Conservation (phyloP, 2,888 invertebrate genomes). For the Lepeophtheirus nordmannii region DNA sequence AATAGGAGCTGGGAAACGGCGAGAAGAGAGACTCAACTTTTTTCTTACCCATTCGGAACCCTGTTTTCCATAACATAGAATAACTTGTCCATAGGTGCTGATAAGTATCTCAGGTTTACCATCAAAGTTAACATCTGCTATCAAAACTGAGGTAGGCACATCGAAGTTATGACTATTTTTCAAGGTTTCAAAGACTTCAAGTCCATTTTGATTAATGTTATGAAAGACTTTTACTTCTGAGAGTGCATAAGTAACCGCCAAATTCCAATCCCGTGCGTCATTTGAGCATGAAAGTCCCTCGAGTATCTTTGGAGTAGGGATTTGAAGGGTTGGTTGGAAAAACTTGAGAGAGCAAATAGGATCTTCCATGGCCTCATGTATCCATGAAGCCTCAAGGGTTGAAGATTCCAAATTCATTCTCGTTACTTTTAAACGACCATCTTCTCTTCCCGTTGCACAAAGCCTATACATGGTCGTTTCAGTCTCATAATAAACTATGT, state of each 20-base stretch:
- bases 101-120: slow-evolving; percentile 50
- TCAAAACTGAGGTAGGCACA: slow-evolving; percentile 44
- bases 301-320: not conserved
- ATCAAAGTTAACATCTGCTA: slow-evolving; percentile 54
- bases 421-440: not conserved
- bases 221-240: not conserved
- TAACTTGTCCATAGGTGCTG: slow-evolving; percentile 49
- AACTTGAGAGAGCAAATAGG: slow-evolving; percentile 3
- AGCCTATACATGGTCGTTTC: not conserved
- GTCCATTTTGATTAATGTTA: slow-evolving; percentile 32
- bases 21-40: slow-evolving; percentile 35
- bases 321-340: not conserved
- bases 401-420: not conserved
- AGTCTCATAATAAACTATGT: too few relatives aligned
- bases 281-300: not conserved
- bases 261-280: not conserved
- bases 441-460: not conserved
- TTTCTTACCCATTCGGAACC: slow-evolving; percentile 20
- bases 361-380: slow-evolving; percentile 28
- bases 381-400: not conserved
- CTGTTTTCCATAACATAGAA: slow-evolving; percentile 9
- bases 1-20: slow-evolving; percentile 46
- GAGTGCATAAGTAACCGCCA: not conserved
- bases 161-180: slow-evolving; percentile 43
- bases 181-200: slow-evolving; percentile 32